Base-by-base conservation (phyloP, 1,140 invertebrate genomes). In the Euura lappo region DNA sequence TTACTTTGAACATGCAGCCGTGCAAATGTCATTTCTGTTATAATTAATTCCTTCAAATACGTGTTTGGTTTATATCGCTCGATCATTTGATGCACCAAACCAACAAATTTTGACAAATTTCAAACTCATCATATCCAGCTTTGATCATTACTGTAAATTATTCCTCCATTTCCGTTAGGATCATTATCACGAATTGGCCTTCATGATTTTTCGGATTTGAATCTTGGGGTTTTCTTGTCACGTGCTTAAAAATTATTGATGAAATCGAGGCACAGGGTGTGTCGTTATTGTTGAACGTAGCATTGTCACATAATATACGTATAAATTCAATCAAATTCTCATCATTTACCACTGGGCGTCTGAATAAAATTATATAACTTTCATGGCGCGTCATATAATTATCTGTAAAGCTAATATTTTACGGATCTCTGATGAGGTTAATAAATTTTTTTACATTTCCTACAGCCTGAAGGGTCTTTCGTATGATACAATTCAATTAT, bases 351-450 rank as follows among this genome's bases (percentile, higher is more conserved):
- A 28, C 28, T 28, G 28, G 28, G 28, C 28, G 28, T 28, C 28
- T 28, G 28, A 28, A 28, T 28, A 28, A 28, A 28, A 28, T 28
- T 28, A 28, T 28, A 28, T 28, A 28, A 28, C 28, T 28, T 28
- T 28, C 28, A 28, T 28, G 28, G 28, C 28, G 28, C 28, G 28
- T 28, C 28, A 28, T 28, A 28, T 28, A 28, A 28, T 60, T 60
- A 60, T 60, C 51, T 60, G 51, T 60, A 60, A 60, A 60, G 51
- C 51, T 60, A n/a, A 60, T 60, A 60, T 60, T 60, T 60, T 60
- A 8, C 5, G 51, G 51, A 60, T 60, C 51, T 60, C 13, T 60
- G 51, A 60, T 60, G 51, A 60, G 51, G 13, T 60, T 60, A 60
- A 60, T 60, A 60, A 60, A 60, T 8, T 11, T 60, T 60, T 60